Evolutionary conservation across 2,888 invertebrate species (phyloP).

Genomic region (Thymelicus lineola): DNA sequence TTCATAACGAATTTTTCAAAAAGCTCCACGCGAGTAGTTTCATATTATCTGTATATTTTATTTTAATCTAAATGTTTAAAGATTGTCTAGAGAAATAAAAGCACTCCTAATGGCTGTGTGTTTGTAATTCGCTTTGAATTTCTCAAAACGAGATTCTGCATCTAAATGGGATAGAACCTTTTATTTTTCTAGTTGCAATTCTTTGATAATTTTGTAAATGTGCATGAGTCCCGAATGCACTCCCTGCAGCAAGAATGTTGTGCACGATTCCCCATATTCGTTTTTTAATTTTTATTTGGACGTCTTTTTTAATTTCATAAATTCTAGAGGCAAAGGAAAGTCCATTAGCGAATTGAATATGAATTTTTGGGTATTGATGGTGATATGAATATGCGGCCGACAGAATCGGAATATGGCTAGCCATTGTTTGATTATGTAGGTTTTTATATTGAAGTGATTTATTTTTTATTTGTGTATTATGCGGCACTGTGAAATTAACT

Average conservation of each 20-base stretch:
- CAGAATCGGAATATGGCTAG: slow-evolving; percentile 22
- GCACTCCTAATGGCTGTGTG: slow-evolving; percentile 6
- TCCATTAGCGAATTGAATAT: slow-evolving; percentile 75
- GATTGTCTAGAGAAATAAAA: slow-evolving; percentile 46
- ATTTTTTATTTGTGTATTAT: background rate
- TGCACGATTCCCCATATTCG: slow-evolving; percentile 72
- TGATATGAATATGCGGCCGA: slow-evolving; percentile 6
- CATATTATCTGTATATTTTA: slow-evolving; percentile 48
- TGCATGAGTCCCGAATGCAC: slow-evolving; percentile 83
- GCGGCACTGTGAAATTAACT: background rate
- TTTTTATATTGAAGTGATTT: background rate
- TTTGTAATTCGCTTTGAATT: slow-evolving; percentile 28
- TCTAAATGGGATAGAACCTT: slow-evolving; percentile 24
- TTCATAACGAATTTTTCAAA: background rate
- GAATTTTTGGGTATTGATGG: slow-evolving; percentile 57
- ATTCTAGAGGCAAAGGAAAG: slow-evolving; percentile 67
- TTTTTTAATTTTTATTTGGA: slow-evolving; percentile 57
- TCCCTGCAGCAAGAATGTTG: slow-evolving; percentile 81
- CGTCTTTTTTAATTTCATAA: slow-evolving; percentile 63
- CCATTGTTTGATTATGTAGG: slow-evolving; percentile 9
- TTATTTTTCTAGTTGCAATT: slow-evolving; percentile 53
- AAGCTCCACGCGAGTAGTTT: slow-evolving; percentile 48
- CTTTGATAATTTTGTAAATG: slow-evolving; percentile 67
- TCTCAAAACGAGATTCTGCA: slow-evolving; percentile 16
- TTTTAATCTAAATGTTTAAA: slow-evolving; percentile 52